phyloP scores from a whole-genome alignment of 2,797 vertebrate species.

The Morus bassanus region DNA sequence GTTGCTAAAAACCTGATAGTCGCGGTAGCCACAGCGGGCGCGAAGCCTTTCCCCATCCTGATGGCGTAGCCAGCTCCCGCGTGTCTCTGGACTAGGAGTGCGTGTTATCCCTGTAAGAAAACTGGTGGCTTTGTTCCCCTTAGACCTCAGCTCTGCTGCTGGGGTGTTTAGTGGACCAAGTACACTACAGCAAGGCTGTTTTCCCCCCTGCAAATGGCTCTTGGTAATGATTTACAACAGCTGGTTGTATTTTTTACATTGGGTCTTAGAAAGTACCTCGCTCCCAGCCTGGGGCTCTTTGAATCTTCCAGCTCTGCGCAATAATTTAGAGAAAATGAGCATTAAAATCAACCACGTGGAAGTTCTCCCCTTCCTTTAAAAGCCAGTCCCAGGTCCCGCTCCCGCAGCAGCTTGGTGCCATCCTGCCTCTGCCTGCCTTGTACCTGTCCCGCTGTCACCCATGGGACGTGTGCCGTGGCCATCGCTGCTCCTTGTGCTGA shows the following conservation, averaged over 20 bases:
- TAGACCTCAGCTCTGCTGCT: not conserved
- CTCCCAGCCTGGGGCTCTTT: not conserved
- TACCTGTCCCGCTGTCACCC: fast-evolving
- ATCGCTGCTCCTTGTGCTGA: fast-evolving
- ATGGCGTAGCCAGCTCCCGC: fast-evolving
- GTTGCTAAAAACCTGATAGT: not conserved
- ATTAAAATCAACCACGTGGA: not conserved
- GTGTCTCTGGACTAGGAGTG: fast-evolving
- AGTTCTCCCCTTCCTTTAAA: not conserved
- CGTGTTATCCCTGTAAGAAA: fast-evolving
- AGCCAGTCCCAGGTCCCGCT: not conserved
- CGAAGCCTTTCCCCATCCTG: fast-evolving
- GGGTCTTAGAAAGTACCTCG: fast-evolving
- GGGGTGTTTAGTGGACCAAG: not conserved
- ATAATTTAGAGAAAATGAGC: not conserved
- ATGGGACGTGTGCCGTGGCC: fast-evolving
- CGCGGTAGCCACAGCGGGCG: fast-evolving
- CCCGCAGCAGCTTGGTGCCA: not conserved
- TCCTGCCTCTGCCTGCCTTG: not conserved
- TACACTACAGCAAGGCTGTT: not conserved
- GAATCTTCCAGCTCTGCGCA: fast-evolving
- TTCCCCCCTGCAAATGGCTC: not conserved
- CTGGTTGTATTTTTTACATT: not conserved
- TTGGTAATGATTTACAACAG: not conserved
- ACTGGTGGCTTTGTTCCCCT: not conserved